These are phyloP conservation scores for Panthera uncia DNA, from an alignment of 2,113 vertebrate species.

Conservation along the genomic window DNA sequence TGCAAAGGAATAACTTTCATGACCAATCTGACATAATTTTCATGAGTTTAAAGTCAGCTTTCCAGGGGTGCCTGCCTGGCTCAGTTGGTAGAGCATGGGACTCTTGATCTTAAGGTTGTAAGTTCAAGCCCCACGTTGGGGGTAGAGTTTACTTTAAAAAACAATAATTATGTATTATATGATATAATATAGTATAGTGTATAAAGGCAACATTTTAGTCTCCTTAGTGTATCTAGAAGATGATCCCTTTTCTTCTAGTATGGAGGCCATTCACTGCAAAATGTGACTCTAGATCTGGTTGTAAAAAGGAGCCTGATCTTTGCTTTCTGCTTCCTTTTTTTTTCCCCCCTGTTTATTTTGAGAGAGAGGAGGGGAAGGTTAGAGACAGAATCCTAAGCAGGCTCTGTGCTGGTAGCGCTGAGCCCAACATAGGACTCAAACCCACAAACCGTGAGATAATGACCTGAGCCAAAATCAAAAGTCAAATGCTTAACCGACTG, in stretches of 20 bases:
- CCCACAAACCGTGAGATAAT: too few species aligned
- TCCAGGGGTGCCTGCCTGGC: neutral
- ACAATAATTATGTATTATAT: neutral
- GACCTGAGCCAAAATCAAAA: too few species aligned
- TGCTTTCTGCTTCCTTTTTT: conserved; percentile 79
- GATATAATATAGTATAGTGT: too few species aligned
- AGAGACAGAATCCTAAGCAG: too few species aligned
- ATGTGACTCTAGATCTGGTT: conserved; percentile 92
- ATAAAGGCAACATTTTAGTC: conserved; percentile 86
- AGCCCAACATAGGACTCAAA: too few species aligned
- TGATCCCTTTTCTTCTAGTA: conserved; percentile 93
- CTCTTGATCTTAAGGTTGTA: neutral
- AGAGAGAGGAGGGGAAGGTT: too few species aligned
- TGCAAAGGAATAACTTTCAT: conserved; percentile 88
- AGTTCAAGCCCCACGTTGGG: neutral
- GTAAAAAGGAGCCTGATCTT: conserved; percentile 88
- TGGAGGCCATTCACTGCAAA: conserved; percentile 95
- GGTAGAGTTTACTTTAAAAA: neutral
- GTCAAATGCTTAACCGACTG: too few species aligned
- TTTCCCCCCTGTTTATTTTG: too few species aligned
- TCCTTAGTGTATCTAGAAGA: conserved; percentile 92
- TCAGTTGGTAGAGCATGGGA: neutral
- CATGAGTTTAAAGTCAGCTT: conserved; percentile 77
- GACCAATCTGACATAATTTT: too few species aligned
- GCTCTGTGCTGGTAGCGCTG: too few species aligned